Evolutionary conservation across 2,113 vertebrate genomes (phyloP), one percentile per base, ranked within the genome.

Genomic region (Mesitornis unicolor): DNA sequence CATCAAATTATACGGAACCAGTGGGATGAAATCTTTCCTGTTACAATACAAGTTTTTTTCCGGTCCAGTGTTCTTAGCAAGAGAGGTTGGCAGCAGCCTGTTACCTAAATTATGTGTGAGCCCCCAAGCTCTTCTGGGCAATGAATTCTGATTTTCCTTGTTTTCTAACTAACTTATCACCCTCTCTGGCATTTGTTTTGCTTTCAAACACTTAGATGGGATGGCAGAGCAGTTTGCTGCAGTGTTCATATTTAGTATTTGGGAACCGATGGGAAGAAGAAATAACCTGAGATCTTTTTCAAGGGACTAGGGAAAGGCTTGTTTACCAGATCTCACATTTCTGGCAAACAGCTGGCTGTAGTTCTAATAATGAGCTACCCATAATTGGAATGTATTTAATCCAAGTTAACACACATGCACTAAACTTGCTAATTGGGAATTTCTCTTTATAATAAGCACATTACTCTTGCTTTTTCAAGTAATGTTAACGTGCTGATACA

Each of bases 291-390:
- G 16, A 36, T 92, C n/a, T 56, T 91, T 73, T 76, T 68, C 25
- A 48, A 87, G 51, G n/a, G 75, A 91, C 61, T 7, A 43, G 65
- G 51, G 56, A 87, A 64, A 63, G 16, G 8, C 76, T 95, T 95
- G 85, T 95, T 93, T 92, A 95, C 90, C 87, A 89, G 84, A 96
- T 89, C 83, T 67, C 65, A 7, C 64, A 51, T 87, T 93, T 75
- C 93, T 92, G 91, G 95, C 89, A 91, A 97, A 94, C 95, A 96
- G 91, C 95, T 97, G 96, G 88, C 93, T 97, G 75, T 68, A 95
- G 88, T 95, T 97, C 95, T 96, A 97, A 97, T 97, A 96, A 97
- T 92, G 92, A 97, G 97, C 91, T 92, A 91, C 76, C 95, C 87
- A 80, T 96, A 97, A 97, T 88, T 96, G 91, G 93, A 90, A 95